Percentiles rank a stretch among this genome's conserved stretches.
phyloP scores from a whole-genome alignment of 2,888 invertebrate species.

The Vannuccia rotundouncinata region DNA sequence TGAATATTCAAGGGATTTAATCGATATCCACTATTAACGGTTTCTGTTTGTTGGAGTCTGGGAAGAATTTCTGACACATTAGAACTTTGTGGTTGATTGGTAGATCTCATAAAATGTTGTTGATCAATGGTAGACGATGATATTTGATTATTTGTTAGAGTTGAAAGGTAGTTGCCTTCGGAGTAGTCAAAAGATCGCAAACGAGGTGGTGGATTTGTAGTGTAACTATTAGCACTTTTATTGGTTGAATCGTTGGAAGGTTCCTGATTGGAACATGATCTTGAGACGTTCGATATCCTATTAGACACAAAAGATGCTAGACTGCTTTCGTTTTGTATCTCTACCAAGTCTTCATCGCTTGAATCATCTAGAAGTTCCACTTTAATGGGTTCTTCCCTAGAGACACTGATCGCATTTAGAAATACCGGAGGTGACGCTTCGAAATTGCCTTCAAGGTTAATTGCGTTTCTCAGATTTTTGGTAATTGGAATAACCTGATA shows the following conservation, averaged over 20 bases:
- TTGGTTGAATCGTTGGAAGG: no score
- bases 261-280: not conserved
- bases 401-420: not conserved
- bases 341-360: not conserved
- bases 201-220: not conserved
- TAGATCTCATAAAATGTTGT: no score
- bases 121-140: no score
- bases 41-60: no score
- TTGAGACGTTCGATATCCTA: not conserved
- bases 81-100: no score
- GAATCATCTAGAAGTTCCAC: not conserved
- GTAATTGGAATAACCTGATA: not conserved
- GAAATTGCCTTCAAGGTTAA: not conserved
- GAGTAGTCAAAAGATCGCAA: not conserved
- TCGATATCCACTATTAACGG: no score
- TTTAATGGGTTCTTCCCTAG: not conserved
- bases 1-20: no score
- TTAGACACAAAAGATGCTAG: not conserved
- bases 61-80: no score
- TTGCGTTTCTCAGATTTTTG: not conserved
- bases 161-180: not conserved
- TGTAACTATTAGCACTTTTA: no score
- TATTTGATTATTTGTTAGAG: no score
- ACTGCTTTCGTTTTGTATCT: not conserved
- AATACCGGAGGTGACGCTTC: not conserved